phyloP scores from a whole-genome alignment of 1,140 invertebrate species.

The Bicyclus anynana region DNA sequence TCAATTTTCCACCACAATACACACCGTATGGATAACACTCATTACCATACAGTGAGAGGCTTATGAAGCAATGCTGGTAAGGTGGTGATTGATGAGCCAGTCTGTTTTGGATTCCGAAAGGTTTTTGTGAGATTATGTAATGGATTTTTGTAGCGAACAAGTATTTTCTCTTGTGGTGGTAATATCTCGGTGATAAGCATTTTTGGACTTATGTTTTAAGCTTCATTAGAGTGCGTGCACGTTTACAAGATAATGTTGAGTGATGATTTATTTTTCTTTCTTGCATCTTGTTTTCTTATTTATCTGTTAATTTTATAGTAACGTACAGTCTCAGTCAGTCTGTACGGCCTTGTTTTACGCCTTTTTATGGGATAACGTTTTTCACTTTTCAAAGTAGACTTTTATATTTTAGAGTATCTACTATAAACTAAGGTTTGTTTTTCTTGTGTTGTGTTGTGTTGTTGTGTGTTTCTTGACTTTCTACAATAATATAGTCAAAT shows the following conservation, averaged over 20 bases:
- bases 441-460: no score
- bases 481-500: no score
- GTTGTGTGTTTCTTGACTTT: no score
- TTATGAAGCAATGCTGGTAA: constrained; percentile 6
- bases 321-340: no score
- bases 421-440: no score
- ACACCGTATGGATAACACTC: constrained; percentile 27
- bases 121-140: constrained; percentile 16
- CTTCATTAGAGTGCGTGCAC: background rate
- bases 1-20: constrained; percentile 38
- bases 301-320: no score
- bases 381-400: no score
- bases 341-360: no score
- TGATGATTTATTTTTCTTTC: background rate
- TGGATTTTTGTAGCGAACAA: constrained; percentile 6
- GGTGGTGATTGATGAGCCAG: constrained; percentile 21
- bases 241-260: background rate
- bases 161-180: background rate
- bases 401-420: no score
- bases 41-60: constrained; percentile 25
- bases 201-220: background rate
- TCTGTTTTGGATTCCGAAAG: constrained; percentile 16
- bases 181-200: background rate
- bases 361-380: no score
- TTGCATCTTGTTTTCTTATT: no score